These are phyloP conservation scores for Chelon labrosus DNA, from an alignment of 2,797 vertebrate genomes.

Conservation along the genomic window DNA sequence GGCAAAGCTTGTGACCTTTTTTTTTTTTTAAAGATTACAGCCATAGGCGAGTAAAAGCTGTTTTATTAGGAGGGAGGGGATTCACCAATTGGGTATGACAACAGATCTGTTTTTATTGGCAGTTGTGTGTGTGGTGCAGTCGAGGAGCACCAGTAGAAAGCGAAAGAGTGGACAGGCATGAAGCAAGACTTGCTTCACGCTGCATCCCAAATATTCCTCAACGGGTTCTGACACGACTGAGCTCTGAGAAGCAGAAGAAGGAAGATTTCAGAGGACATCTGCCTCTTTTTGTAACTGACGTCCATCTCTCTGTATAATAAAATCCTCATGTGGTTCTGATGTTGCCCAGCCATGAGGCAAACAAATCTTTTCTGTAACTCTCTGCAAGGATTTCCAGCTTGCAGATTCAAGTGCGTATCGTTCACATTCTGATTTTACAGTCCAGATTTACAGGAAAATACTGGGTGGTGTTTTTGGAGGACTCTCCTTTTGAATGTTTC, in stretches of 20 bases:
- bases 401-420: background rate
- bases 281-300: too few relatives aligned
- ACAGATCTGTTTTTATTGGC: constrained; percentile 5
- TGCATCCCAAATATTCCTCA: constrained; percentile 1
- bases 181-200: constrained; percentile 29
- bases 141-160: constrained; percentile 3
- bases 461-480: background rate
- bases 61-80: background rate
- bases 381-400: background rate
- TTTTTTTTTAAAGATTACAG: background rate
- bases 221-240: constrained; percentile 21
- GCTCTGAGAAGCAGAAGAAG: background rate
- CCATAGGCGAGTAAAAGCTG: background rate
- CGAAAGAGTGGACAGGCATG: constrained; percentile 10
- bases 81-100: background rate
- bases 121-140: background rate
- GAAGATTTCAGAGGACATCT: background rate
- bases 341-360: background rate
- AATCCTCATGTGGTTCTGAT: background rate
- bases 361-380: too few relatives aligned
- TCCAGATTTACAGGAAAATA: background rate
- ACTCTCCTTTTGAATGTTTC: constrained; percentile 15
- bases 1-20: background rate
- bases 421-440: background rate
- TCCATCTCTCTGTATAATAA: background rate